Percentiles rank a stretch among this genome's conserved stretches.
Conservation (phyloP, 2,113 vertebrate genomes). For the Gadus macrocephalus region DNA sequence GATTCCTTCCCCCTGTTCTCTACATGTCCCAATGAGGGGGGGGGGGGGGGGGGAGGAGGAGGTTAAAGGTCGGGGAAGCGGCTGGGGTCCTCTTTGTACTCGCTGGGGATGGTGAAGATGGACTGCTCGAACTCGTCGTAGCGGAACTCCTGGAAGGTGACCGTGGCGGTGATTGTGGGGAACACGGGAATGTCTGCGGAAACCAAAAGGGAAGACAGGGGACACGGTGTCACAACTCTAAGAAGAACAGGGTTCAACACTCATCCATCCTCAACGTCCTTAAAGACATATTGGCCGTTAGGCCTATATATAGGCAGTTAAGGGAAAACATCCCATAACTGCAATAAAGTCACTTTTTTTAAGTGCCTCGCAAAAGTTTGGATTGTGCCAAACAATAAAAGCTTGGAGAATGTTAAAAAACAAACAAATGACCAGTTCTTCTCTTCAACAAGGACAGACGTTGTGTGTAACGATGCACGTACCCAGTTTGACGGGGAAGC, state of each 20-base stretch:
- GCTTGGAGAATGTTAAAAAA: no score
- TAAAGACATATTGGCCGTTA: background rate
- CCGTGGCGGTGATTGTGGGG: constrained; percentile 98
- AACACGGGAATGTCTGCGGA: constrained; percentile 92
- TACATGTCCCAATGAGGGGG: background rate
- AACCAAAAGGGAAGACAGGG: background rate
- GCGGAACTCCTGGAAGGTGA: constrained; percentile 98
- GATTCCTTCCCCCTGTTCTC: background rate
- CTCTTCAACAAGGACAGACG: no score
- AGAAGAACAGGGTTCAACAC: background rate
- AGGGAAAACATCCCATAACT: background rate
- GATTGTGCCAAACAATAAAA: no score
- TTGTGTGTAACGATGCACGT: constrained; percentile 40
- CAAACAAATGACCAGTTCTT: no score
- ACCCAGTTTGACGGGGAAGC: constrained; percentile 98
- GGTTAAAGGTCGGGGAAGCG: constrained; percentile 94
- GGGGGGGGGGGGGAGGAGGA: background rate
- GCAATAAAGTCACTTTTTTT: no score
- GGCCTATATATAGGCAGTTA: no score
- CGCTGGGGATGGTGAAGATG: constrained; percentile 90
- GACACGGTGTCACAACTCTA: background rate
- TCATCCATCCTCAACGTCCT: background rate
- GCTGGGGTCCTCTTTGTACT: constrained; percentile 97
- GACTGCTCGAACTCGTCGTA: constrained; percentile 87
- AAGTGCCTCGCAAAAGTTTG: no score